These are phyloP conservation scores for Plagodis pulveraria DNA, from an alignment of 2,888 invertebrate species.

Conservation along the genomic window DNA sequence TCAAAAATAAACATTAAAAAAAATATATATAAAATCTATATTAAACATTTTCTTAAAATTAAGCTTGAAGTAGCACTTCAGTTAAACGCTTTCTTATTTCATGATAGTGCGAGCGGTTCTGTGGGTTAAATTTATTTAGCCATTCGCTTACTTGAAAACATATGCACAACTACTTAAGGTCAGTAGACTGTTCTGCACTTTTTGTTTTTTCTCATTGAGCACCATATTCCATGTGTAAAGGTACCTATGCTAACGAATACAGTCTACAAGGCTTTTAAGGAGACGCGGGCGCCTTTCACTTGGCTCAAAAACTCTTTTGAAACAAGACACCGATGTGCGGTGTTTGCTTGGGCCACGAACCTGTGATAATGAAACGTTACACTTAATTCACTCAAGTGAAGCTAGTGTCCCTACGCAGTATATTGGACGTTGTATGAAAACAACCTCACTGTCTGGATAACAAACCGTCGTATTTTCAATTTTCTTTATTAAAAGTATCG, in stretches of 20 bases:
- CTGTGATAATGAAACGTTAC: conserved; percentile 74
- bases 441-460: conserved; percentile 25
- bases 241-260: conserved; percentile 71
- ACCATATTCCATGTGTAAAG: conserved; percentile 60
- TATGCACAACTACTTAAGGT: conserved; percentile 4
- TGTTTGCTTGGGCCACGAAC: conserved; percentile 62
- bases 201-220: conserved; percentile 53
- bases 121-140: conserved; percentile 4
- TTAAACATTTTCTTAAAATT: too few species aligned
- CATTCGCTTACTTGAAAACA: neutral
- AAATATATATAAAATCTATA: too few species aligned
- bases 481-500: too few species aligned
- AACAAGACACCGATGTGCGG: conserved; percentile 75
- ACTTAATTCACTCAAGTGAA: conserved; percentile 72
- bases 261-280: conserved; percentile 77
- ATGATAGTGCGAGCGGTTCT: neutral
- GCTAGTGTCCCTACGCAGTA: conserved; percentile 52
- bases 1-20: too few species aligned
- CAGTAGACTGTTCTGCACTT: conserved; percentile 11
- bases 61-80: too few species aligned
- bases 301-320: conserved; percentile 64
- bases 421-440: conserved; percentile 44
- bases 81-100: too few species aligned
- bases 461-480: neutral
- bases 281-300: conserved; percentile 77